Percentiles rank a stretch among this genome's conserved stretches.
Evolutionary conservation across 2,888 invertebrate genomes (phyloP).

Genomic region (Amorpha juglandis): DNA sequence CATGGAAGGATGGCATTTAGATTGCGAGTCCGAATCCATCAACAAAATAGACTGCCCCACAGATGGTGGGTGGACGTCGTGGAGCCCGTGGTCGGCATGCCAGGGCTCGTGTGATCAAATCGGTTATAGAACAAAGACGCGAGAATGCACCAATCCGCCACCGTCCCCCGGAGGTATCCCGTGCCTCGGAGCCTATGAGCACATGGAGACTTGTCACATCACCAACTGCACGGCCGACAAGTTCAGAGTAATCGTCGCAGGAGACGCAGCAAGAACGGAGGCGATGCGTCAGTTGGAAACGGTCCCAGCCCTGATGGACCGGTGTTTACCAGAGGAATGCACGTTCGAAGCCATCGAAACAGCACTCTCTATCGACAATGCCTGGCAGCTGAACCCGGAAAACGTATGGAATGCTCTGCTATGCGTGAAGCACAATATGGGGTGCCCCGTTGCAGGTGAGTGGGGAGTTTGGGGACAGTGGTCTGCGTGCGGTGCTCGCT

Average conservation of each 20-base stretch:
- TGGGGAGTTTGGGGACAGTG: constrained; percentile 74
- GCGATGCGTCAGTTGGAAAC: constrained; percentile 68
- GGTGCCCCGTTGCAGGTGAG: constrained; percentile 74
- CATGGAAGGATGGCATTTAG: constrained; percentile 68
- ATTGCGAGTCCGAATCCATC: constrained; percentile 72
- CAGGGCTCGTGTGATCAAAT: constrained; percentile 74
- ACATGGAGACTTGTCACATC: constrained; percentile 69
- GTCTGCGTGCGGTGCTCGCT: constrained; percentile 73
- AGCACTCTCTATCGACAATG: constrained; percentile 62
- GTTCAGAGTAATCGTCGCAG: constrained; percentile 62
- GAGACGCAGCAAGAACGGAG: constrained; percentile 61
- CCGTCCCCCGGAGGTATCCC: constrained; percentile 71
- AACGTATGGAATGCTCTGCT: constrained; percentile 77
- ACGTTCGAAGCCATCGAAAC: constrained; percentile 71
- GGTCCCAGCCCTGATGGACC: constrained; percentile 70
- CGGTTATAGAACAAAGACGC: constrained; percentile 65
- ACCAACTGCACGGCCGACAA: constrained; percentile 71
- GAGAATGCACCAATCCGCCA: constrained; percentile 74
- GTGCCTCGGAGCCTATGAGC: constrained; percentile 67
- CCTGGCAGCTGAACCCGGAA: constrained; percentile 72
- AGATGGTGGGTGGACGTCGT: constrained; percentile 79
- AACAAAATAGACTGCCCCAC: constrained; percentile 70
- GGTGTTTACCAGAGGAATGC: constrained; percentile 74
- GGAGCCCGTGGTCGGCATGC: constrained; percentile 76
- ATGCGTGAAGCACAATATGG: constrained; percentile 79